Evolutionary conservation across 2,888 invertebrate genomes (phyloP), one percentile per base, ranked within the genome.

Genomic region (Lasioglossum malachurum): DNA sequence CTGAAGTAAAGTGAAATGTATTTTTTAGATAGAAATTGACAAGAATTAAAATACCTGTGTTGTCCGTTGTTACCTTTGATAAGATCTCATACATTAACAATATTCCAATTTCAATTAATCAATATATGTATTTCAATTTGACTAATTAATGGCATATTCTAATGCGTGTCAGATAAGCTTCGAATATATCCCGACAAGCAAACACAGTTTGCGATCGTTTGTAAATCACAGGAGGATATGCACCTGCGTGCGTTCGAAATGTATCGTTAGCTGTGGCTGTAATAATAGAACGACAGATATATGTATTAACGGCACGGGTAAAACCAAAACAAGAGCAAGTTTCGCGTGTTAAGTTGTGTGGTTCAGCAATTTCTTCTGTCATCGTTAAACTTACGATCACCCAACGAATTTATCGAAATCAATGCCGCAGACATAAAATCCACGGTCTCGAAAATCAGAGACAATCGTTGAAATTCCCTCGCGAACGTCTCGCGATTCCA

Each of bases 211-310:
- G 14, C 19, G 57, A 31, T 41, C 41, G 38, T 60, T 76, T 8
- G 44, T 27, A 41, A 31, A 44, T 23, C 44, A 23, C 31, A 23
- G 44, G 46, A 23, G 44, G 5, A n/a, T 10, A 8, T 23, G 53
- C 7, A 27, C 4, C 46, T 46, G 16, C 7, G 60, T 57, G 35
- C 57, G 7, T 12, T 19, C 31, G 10, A 10, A 27, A 73, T 78
- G 35, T 31, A 78, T 27, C 8, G 14, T 16, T 8, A 2, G n/a
- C 16, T n/a, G 27, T 8, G 16, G 41, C 35, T n/a, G 53, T 10
- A 10, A 23, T 79, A 74, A 19, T n/a, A 53, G 53, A 1, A 44
- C 64, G 35, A 41, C 75, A 53, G 31, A 53, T n/a, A 79, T 74
- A 79, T 74, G 72, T 38, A 73, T 69, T 23, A 73, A 46, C 73